These are phyloP conservation scores for Nomada lathburiana DNA, from an alignment of 2,888 invertebrate species.

Conservation along the genomic window DNA sequence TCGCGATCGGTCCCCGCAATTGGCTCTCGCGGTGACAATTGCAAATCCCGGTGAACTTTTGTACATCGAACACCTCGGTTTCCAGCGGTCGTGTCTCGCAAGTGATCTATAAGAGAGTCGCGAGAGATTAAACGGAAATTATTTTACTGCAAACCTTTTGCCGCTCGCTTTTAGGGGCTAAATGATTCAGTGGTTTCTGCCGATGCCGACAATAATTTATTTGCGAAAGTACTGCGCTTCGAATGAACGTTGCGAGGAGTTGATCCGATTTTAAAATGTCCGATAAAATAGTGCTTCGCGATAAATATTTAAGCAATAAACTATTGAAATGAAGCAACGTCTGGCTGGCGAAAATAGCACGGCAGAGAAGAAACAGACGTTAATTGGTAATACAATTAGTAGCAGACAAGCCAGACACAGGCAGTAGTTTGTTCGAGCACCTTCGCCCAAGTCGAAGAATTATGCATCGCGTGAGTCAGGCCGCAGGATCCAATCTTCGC, in stretches of 20 bases:
- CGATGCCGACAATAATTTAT: too few species aligned
- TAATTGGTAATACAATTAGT: slow-evolving; percentile 27
- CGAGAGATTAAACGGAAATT: slow-evolving; percentile 20
- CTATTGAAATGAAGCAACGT: too few species aligned
- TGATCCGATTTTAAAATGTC: not conserved
- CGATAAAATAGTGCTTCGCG: not conserved
- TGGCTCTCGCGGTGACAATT: too few species aligned
- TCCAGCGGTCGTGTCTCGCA: not conserved
- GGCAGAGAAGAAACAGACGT: too few species aligned
- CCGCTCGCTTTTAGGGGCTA: too few species aligned
- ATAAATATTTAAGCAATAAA: not conserved
- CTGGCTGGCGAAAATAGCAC: not conserved
- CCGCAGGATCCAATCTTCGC: slow-evolving; percentile 58
- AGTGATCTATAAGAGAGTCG: slow-evolving; percentile 2
- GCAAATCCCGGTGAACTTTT: not conserved
- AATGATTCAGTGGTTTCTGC: too few species aligned
- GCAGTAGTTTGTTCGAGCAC: slow-evolving; percentile 27
- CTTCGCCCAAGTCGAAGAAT: slow-evolving; percentile 52
- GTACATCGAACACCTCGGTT: not conserved
- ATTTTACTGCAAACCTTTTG: not conserved
- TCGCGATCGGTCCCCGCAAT: slow-evolving; percentile 1
- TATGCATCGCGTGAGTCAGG: slow-evolving; percentile 73
- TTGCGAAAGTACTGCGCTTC: not conserved
- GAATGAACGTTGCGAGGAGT: not conserved
- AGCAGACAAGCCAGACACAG: slow-evolving; percentile 27